phyloP scores from a whole-genome alignment of 2,888 invertebrate genomes.

The Hemaris fuciformis region DNA sequence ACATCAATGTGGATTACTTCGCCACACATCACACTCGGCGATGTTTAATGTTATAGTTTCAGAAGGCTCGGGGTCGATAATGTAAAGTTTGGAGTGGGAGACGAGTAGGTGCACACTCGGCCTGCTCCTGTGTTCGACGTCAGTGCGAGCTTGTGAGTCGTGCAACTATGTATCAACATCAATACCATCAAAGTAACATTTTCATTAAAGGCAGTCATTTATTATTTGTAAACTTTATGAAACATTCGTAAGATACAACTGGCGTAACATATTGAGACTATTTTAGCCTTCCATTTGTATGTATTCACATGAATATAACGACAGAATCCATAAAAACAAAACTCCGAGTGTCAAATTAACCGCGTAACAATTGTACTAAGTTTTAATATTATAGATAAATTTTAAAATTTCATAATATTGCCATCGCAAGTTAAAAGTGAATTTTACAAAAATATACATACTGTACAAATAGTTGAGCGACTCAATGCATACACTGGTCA shows the following conservation, averaged over 20 bases:
- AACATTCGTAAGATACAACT: too few species aligned
- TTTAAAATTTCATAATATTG: slow-evolving; percentile 74
- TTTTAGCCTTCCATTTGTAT: slow-evolving; percentile 1
- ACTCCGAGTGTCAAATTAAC: slow-evolving; percentile 27
- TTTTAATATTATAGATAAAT: slow-evolving; percentile 67
- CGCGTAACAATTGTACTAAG: slow-evolving; percentile 73
- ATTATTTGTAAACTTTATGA: neutral
- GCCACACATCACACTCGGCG: neutral
- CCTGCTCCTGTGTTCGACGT: slow-evolving; percentile 27
- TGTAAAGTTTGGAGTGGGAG: neutral
- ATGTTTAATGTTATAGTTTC: neutral
- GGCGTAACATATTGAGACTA: neutral
- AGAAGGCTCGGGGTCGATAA: neutral
- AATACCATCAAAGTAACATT: neutral
- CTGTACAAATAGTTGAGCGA: slow-evolving; percentile 77
- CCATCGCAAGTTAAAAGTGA: slow-evolving; percentile 69
- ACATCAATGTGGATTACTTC: neutral
- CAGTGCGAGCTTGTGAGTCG: slow-evolving; percentile 51
- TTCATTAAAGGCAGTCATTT: neutral
- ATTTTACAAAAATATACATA: slow-evolving; percentile 81
- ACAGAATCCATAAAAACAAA: slow-evolving; percentile 19
- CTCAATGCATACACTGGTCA: slow-evolving; percentile 60
- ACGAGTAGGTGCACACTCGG: slow-evolving; percentile 14
- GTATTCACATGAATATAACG: slow-evolving; percentile 15
- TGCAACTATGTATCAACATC: slow-evolving; percentile 15